Percentiles rank a stretch among this genome's conserved stretches.
phyloP scores from a whole-genome alignment of 2,113 vertebrate species.

The Lepidothrix coronata region DNA sequence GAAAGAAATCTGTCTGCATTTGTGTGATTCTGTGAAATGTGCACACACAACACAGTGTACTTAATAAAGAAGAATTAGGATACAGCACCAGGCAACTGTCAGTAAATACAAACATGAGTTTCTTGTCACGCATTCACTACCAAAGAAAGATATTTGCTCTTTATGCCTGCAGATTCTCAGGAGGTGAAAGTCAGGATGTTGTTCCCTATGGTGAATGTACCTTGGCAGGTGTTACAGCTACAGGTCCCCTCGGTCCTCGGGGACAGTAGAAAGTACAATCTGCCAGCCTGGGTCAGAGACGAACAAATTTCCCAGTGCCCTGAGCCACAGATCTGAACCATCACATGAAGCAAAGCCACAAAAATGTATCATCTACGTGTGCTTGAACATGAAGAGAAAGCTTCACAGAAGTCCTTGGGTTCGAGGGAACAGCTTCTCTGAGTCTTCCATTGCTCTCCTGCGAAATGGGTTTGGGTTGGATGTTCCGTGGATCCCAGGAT shows the following conservation, averaged over 20 bases:
- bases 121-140: not conserved
- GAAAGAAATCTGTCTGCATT: not conserved
- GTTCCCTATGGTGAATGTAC: not conserved
- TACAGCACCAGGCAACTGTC: not conserved
- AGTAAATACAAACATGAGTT: not conserved
- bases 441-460: not conserved
- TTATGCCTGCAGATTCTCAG: not conserved
- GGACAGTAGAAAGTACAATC: not conserved
- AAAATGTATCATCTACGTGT: rapidly evolving
- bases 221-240: not conserved
- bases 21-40: not conserved
- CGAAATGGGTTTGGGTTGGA: not conserved
- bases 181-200: not conserved
- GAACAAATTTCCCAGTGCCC: not conserved
- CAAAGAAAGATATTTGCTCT: not conserved
- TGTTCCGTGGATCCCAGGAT: rapidly evolving
- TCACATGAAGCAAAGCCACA: not conserved
- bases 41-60: not conserved
- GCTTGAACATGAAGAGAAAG: not conserved
- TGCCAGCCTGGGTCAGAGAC: not conserved
- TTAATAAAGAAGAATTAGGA: not conserved
- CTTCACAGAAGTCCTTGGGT: not conserved
- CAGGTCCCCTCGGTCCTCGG: not conserved
- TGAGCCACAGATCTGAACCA: not conserved
- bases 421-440: not conserved